Base-by-base conservation (phyloP, 2,888 invertebrate genomes). In the Willowsia nigromaculata region DNA sequence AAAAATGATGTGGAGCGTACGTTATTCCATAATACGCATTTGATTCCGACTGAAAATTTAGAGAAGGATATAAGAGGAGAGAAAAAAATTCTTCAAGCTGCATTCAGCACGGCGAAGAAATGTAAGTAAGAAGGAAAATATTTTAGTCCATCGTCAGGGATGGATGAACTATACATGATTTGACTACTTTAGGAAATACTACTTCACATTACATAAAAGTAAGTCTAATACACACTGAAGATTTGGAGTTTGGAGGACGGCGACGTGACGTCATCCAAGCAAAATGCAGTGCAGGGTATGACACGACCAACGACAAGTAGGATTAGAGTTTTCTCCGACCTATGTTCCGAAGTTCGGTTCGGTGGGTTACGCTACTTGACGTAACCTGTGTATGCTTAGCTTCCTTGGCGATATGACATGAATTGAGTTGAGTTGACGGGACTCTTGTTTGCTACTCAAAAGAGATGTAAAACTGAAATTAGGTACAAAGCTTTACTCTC, bases 211-310 rank as follows among this genome's bases (percentile, higher is more conserved):
- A 47, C 53, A 78, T 56, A 62, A 81, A 81, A 25, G 37, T 25
- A 40, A 15, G 18, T 56, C 25, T 1, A 37, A 56, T 33, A 78
- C 53, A 56, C 15, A 37, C 27, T 47, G 22, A 82, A 53, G 68
- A 47, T 87, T 81, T 87, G 86, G 81, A 87, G 86, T 87, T 81
- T 87, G 86, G 81, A 87, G 86, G 81, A 87, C 86, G 81, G 65
- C 22, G 40, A 68, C 81, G 37, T 87, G 81, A 87, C 81, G 86
- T 87, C 81, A 87, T 65, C 5, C 80, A 50, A 13, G 27, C 62
- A 80, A 80, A 53, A 83, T 83, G 83, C 83, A 68, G 68, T 83
- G 71, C 83, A 83, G 71, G 83, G 68, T 83, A 87, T 87, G 71
- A 53, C 86, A 53, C 68, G 68, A 81, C 76, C 40, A 85, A 76